phyloP scores from a whole-genome alignment of 2,797 vertebrate genomes.

The Pygocentrus nattereri region DNA sequence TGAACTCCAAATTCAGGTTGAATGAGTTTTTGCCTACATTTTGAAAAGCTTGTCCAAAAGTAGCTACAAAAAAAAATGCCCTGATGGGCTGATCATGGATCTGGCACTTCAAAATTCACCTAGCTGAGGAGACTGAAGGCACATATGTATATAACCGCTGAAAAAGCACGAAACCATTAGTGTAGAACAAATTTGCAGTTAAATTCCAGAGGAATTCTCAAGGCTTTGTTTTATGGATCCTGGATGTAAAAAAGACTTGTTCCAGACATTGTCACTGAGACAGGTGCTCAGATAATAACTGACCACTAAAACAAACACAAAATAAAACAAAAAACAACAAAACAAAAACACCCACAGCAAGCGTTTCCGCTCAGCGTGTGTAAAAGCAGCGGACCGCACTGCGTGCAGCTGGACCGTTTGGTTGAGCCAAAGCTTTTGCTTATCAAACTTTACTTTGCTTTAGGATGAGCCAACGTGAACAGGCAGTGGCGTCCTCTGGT shows the following conservation, averaged over 20 bases:
- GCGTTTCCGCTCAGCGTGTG: slow-evolving; percentile 26
- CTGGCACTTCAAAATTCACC: not conserved
- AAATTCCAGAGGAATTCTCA: not conserved
- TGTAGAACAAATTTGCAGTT: not conserved
- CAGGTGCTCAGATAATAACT: slow-evolving; percentile 3
- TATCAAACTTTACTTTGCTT: slow-evolving; percentile 49
- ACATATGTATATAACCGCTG: not conserved
- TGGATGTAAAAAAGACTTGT: slow-evolving; percentile 18
- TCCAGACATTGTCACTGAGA: slow-evolving; percentile 22
- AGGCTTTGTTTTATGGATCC: not conserved
- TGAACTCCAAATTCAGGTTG: not conserved
- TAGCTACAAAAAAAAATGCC: too few species aligned
- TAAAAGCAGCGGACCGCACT: slow-evolving; percentile 13
- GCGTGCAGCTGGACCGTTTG: slow-evolving; percentile 17
- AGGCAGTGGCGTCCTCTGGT: slow-evolving; percentile 55
- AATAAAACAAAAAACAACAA: not conserved
- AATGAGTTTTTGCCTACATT: not conserved
- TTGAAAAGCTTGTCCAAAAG: not conserved
- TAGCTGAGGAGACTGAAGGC: not conserved
- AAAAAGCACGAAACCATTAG: not conserved
- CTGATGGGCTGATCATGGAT: not conserved
- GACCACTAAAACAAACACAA: slow-evolving; percentile 5
- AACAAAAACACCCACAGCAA: slow-evolving; percentile 10
- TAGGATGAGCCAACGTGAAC: slow-evolving; percentile 42
- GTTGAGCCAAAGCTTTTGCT: slow-evolving; percentile 26